These are phyloP conservation scores for Protula sp. DNA, from an alignment of 2,888 invertebrate species.

Conservation along the genomic window DNA sequence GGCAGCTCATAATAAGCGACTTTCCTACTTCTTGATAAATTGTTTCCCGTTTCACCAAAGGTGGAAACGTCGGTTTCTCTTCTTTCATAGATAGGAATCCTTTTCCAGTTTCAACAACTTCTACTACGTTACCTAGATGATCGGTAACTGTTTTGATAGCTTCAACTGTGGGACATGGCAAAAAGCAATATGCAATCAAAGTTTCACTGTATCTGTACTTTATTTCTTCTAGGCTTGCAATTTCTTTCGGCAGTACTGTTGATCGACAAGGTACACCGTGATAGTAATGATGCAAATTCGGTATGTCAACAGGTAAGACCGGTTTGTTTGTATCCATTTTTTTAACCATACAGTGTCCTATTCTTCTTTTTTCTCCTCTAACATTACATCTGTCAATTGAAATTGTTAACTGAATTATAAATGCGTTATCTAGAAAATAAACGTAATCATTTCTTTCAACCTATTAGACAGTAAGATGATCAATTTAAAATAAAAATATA, in stretches of 20 bases:
- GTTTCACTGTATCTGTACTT: not conserved
- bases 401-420: too few relatives aligned
- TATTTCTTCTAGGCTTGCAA: not conserved
- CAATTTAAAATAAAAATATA: too few relatives aligned
- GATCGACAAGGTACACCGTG: not conserved
- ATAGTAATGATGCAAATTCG: not conserved
- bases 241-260: not conserved
- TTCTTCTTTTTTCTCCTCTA: not conserved
- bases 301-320: not conserved
- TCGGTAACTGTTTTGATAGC: not conserved
- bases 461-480: too few relatives aligned
- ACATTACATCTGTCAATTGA: not conserved
- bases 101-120: not conserved
- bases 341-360: not conserved
- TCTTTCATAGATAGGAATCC: not conserved
- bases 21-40: not conserved
- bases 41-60: not conserved
- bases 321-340: not conserved
- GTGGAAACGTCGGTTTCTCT: not conserved
- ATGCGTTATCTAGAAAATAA: too few relatives aligned
- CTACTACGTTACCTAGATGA: not conserved
- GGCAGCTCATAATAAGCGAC: not conserved
- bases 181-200: not conserved
- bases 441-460: too few relatives aligned
- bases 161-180: not conserved